Conservation (phyloP, 1,140 invertebrate genomes). For the Drosophila persimilis region DNA sequence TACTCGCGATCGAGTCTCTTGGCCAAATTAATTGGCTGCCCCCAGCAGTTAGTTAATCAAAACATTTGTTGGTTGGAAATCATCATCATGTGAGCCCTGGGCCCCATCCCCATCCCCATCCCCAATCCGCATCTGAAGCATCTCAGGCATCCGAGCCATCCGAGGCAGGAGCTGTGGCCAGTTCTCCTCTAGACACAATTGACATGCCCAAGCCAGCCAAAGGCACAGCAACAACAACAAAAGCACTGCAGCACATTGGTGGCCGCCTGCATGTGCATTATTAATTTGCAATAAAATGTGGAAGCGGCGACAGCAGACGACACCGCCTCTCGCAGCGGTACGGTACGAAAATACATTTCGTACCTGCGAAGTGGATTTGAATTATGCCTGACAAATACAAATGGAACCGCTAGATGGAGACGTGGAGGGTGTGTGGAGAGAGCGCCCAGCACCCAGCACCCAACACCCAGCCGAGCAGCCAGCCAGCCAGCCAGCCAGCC, state of each 20-base stretch:
- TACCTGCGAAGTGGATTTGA: constrained; percentile 71
- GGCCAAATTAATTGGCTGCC: constrained; percentile 68
- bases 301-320: constrained; percentile 55
- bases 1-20: constrained; percentile 47
- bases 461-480: neutral
- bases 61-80: constrained; percentile 70
- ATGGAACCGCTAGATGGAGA: constrained; percentile 74
- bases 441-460: constrained; percentile 11
- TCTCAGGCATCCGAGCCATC: constrained; percentile 45
- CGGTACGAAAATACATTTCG: constrained; percentile 63
- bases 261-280: constrained; percentile 58
- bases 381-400: constrained; percentile 80
- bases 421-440: constrained; percentile 4
- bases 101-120: neutral
- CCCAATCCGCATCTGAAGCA: constrained; percentile 27
- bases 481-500: constrained; percentile 23
- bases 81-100: constrained; percentile 42
- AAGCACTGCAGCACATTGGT: too few species aligned
- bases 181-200: constrained; percentile 67
- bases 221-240: constrained; percentile 4
- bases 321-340: constrained; percentile 23
- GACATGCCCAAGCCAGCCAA: constrained; percentile 54
- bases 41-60: constrained; percentile 75
- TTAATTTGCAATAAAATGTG: constrained; percentile 81
- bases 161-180: constrained; percentile 36